Evolutionary conservation across 1,140 invertebrate genomes (phyloP).

Genomic region (Polypedilum pembai): DNA sequence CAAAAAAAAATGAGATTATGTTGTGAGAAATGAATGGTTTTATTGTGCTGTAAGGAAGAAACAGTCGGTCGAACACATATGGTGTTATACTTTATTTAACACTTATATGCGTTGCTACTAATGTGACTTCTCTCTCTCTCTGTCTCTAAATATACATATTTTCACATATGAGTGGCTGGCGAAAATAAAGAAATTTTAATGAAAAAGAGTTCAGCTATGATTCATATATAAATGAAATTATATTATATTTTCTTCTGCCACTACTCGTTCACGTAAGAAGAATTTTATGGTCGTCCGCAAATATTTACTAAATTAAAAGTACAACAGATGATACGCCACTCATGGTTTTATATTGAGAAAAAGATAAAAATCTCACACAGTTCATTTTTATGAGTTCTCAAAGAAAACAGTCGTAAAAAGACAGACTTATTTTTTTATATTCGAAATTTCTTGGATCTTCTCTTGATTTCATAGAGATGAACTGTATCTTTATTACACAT

Average conservation of each 20-base stretch:
- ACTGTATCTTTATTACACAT: not conserved
- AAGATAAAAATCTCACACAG: not conserved
- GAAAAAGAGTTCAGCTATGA: not conserved
- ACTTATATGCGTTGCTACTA: not conserved
- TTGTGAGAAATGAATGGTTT: conserved; percentile 18
- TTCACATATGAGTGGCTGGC: conserved; percentile 15
- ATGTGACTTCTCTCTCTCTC: not conserved
- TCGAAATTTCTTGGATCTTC: conserved; percentile 6
- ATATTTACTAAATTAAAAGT: conserved; percentile 16
- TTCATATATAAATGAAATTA: too few relatives aligned
- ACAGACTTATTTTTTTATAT: not conserved
- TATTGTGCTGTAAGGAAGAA: not conserved
- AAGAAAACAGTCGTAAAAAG: not conserved
- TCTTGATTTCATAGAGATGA: not conserved
- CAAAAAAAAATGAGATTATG: not conserved
- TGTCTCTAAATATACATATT: not conserved
- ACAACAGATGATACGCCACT: conserved; percentile 16
- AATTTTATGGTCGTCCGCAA: conserved; percentile 11
- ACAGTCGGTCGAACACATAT: not conserved
- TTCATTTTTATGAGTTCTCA: not conserved
- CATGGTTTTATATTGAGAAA: not conserved
- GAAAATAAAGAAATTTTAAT: not conserved
- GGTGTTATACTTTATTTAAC: conserved; percentile 18
- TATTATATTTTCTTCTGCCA: not conserved
- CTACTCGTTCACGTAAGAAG: not conserved